These are phyloP conservation scores for Graphium colonna DNA, from an alignment of 2,888 invertebrate genomes.

Conservation along the genomic window DNA sequence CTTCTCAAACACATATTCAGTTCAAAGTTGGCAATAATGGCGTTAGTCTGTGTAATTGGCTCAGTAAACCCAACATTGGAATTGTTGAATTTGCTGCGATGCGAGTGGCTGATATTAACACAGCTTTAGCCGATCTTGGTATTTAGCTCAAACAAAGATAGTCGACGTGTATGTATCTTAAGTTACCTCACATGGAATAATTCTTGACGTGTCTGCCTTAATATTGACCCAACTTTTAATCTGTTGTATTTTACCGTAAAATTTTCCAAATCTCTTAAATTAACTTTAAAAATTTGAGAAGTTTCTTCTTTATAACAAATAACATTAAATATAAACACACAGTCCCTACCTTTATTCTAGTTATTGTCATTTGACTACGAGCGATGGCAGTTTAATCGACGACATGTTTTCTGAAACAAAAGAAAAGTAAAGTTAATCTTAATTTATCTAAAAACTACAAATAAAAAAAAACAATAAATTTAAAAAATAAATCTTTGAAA, in stretches of 20 bases:
- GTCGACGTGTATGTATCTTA: too few relatives aligned
- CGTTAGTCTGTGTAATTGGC: constrained; percentile 2
- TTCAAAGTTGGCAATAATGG: constrained; percentile 7
- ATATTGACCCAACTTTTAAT: too few relatives aligned
- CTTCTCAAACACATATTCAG: neutral
- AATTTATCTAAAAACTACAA: neutral
- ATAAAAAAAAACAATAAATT: neutral
- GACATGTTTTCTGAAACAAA: constrained; percentile 73
- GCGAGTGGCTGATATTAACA: neutral
- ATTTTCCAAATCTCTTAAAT: too few relatives aligned
- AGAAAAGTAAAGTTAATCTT: constrained; percentile 15
- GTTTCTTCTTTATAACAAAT: too few relatives aligned
- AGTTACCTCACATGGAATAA: too few relatives aligned
- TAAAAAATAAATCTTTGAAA: neutral
- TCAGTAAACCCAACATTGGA: neutral
- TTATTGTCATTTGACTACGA: constrained; percentile 75
- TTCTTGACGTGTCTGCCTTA: too few relatives aligned
- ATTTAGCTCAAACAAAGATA: constrained; percentile 20
- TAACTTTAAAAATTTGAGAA: too few relatives aligned
- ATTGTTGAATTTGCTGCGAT: neutral
- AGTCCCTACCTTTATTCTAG: constrained; percentile 65
- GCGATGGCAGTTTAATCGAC: constrained; percentile 55
- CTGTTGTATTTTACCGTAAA: constrained; percentile 17
- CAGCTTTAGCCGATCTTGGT: neutral
- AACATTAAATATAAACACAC: too few relatives aligned